Conservation (phyloP, 2,888 invertebrate genomes). For the Timandra comae region DNA sequence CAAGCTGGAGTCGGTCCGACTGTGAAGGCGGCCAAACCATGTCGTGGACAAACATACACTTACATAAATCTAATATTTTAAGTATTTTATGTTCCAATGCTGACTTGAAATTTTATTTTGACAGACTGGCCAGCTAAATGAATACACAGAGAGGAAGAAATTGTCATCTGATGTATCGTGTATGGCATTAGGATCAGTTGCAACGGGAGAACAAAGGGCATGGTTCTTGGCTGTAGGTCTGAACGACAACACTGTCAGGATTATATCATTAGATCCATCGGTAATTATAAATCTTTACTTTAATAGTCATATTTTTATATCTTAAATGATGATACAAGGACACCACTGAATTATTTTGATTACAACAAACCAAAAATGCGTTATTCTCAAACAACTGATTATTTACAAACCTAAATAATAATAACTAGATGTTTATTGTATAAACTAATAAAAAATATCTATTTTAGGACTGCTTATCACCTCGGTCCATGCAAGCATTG, state of each 20-base stretch:
- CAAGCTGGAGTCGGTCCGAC: slow-evolving; percentile 82
- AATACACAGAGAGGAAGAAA: slow-evolving; percentile 97
- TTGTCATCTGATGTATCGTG: slow-evolving; percentile 98
- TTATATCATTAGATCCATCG: slow-evolving; percentile 96
- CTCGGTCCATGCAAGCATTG: slow-evolving; percentile 96
- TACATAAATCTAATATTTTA: too few relatives aligned
- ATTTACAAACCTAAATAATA: too few relatives aligned
- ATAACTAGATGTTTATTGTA: background rate
- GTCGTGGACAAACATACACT: slow-evolving; percentile 75
- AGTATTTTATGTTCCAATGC: too few relatives aligned
- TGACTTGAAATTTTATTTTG: slow-evolving; percentile 36
- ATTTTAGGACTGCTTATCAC: slow-evolving; percentile 91
- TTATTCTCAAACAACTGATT: slow-evolving; percentile 65
- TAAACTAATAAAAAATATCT: slow-evolving; percentile 1
- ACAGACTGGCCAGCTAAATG: slow-evolving; percentile 97
- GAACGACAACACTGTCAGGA: slow-evolving; percentile 96
- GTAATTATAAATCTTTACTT: slow-evolving; percentile 55
- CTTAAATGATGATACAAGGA: slow-evolving; percentile 69
- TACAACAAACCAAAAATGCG: slow-evolving; percentile 70
- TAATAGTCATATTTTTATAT: background rate
- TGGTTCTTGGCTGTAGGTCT: slow-evolving; percentile 97
- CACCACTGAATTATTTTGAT: slow-evolving; percentile 72
- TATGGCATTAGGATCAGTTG: slow-evolving; percentile 97
- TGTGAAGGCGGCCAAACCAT: slow-evolving; percentile 83
- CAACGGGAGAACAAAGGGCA: slow-evolving; percentile 95